Conservation (phyloP, 2,113 vertebrate species). For the Fregata magnificens region DNA sequence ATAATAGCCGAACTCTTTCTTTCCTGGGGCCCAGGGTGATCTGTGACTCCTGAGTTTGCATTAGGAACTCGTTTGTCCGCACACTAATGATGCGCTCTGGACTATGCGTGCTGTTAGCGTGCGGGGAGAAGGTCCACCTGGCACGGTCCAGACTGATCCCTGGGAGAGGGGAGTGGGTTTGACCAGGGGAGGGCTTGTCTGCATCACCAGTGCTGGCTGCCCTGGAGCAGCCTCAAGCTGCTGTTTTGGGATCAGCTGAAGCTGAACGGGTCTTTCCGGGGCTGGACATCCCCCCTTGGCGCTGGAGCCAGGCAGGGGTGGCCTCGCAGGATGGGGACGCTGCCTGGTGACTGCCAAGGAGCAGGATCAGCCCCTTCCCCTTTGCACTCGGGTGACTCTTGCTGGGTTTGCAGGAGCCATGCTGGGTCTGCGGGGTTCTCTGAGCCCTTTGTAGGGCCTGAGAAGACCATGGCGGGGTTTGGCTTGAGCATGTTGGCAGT, state of each 20-base stretch:
- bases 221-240: background rate
- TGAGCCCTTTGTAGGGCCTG: fast-evolving
- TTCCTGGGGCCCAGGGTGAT: conserved; percentile 20
- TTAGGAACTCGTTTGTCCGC: background rate
- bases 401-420: background rate
- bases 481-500: background rate
- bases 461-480: background rate
- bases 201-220: background rate
- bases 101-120: background rate
- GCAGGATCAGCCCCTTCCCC: background rate
- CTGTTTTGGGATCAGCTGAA: fast-evolving
- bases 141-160: background rate
- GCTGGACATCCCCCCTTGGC: background rate
- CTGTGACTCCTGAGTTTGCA: background rate
- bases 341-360: background rate
- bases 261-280: background rate
- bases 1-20: background rate
- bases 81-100: background rate
- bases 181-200: background rate
- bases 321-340: fast-evolving
- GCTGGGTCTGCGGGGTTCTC: background rate
- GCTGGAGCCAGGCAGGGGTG: background rate
- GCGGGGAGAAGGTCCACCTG: background rate
- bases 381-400: background rate
- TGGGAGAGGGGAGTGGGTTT: background rate